Evolutionary conservation across 2,797 vertebrate genomes (phyloP), one percentile per base, ranked within the genome.

Genomic region (Gymnocypris eckloni): DNA sequence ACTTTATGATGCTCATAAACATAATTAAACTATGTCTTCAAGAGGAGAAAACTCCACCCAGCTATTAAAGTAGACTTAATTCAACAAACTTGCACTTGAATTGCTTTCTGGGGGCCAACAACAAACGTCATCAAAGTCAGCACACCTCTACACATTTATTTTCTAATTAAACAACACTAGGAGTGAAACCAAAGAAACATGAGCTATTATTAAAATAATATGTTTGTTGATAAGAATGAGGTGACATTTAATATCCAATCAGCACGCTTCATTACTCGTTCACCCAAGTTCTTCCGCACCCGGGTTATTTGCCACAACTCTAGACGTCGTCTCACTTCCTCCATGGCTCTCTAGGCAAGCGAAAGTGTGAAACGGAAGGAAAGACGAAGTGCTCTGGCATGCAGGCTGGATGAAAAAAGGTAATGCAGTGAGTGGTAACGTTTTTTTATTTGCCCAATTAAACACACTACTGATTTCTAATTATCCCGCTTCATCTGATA

Each of bases 1-100:
- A 92, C 89, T 93, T 94, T 94, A 94, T 93, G 86, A 93, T 89
- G 71, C 64, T 91, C 92, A 91, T 95, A 94, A 95, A 94, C 89
- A 92, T 89, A 90, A 92, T 93, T 94, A 92, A 92, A 90, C 87
- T 88, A 90, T 88, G 89, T 93, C 92, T 91, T 86, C 86, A 89
- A 84, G 89, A 91, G 89, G 92, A 93, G 92, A 91, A 93, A 89
- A 45, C 87, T 86, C 87, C 79, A 78, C 28, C 48, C 67, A 71
- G 72, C 83, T 41, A 66, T 79, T 11, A 85, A 82, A 78, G 71
- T 50, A 28, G 12, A 72, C 64, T 10, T 18, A 28, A 76, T 77
- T 61, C 43, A 78, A 52, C 64, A 82, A 61, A 71, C 64, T 71
- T 72, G 43, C 56, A 20, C 52, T 81, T 28, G 39, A 84, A 81